Percentiles rank a stretch among this genome's conserved stretches.
phyloP scores from a whole-genome alignment of 2,113 vertebrate species.

The Strigops habroptila region DNA sequence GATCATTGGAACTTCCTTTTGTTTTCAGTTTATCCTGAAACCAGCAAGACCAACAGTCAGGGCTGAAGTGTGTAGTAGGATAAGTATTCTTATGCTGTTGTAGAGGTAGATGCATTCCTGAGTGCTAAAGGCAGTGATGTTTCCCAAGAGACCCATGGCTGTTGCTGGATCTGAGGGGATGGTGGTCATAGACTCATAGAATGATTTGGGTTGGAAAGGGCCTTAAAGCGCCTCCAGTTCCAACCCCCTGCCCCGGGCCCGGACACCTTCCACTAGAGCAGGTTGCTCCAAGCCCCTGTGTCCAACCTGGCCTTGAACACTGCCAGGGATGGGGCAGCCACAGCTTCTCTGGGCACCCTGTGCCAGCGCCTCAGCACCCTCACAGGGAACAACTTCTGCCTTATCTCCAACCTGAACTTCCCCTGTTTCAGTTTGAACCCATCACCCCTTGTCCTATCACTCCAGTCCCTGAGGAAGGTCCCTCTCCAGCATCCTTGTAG shows the following conservation, averaged over 20 bases:
- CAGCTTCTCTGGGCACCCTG: too few relatives aligned
- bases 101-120: background rate
- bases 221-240: background rate
- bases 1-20: background rate
- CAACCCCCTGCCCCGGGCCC: background rate
- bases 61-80: background rate
- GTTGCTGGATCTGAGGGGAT: background rate
- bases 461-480: too few relatives aligned
- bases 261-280: too few relatives aligned
- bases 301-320: too few relatives aligned
- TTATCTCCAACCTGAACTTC: too few relatives aligned
- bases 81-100: background rate
- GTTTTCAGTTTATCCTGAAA: background rate
- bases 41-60: background rate
- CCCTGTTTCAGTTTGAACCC: too few relatives aligned
- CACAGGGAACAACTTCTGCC: too few relatives aligned
- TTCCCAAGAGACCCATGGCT: background rate
- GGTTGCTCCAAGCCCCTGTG: too few relatives aligned
- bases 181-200: background rate
- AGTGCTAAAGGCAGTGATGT: background rate
- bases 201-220: background rate
- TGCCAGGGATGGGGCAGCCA: too few relatives aligned
- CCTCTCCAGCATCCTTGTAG: too few relatives aligned
- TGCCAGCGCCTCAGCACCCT: too few relatives aligned
- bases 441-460: too few relatives aligned